Evolutionary conservation across 2,888 invertebrate genomes (phyloP).

Genomic region (Andrena dorsata): DNA sequence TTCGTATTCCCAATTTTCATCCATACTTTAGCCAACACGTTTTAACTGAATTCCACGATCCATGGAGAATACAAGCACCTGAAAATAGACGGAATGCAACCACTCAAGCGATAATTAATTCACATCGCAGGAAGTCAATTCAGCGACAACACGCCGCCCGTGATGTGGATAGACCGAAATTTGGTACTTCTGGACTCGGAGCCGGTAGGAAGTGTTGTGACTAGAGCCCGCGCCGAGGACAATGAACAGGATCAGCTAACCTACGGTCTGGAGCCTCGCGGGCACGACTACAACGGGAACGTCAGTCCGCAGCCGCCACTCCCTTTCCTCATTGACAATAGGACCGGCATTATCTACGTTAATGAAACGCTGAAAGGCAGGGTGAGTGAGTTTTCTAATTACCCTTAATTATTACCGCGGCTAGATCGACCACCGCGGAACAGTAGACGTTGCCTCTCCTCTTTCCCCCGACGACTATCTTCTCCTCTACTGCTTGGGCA

Average conservation of each 20-base stretch:
- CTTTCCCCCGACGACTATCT: not conserved
- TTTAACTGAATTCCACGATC: no score
- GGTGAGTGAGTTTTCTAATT: constrained; percentile 86
- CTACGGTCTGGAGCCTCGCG: constrained; percentile 90
- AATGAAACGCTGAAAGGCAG: constrained; percentile 92
- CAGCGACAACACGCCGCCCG: constrained; percentile 89
- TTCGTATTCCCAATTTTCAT: no score
- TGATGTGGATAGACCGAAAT: constrained; percentile 90
- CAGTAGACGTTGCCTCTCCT: not conserved
- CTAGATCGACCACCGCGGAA: not conserved
- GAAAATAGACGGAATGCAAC: not conserved
- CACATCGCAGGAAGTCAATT: constrained; percentile 84
- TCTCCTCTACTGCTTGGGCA: not conserved
- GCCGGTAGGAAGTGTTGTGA: constrained; percentile 90
- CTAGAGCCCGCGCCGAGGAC: constrained; percentile 89
- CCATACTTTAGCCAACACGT: no score
- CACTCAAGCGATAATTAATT: constrained; percentile 13
- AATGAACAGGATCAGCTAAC: constrained; percentile 88
- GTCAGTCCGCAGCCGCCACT: constrained; percentile 84
- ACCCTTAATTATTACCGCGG: not conserved
- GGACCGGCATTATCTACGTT: constrained; percentile 91
- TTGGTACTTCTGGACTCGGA: constrained; percentile 92
- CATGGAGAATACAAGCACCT: no score
- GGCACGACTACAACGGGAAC: constrained; percentile 79
- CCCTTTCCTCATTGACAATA: constrained; percentile 92